Conservation (phyloP, 2,113 vertebrate genomes). For the Oplegnathus fasciatus region DNA sequence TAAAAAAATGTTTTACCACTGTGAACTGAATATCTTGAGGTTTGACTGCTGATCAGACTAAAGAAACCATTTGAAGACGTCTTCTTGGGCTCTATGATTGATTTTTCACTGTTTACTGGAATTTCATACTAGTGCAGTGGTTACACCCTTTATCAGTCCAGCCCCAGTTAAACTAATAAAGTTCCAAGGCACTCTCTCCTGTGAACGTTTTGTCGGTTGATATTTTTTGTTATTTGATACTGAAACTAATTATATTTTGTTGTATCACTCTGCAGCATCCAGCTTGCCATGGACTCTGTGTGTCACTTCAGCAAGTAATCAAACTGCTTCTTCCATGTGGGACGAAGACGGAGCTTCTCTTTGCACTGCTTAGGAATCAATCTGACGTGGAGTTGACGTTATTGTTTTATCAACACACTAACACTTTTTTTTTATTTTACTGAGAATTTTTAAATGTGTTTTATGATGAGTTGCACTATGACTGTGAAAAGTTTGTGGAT, state of each 20-base stretch:
- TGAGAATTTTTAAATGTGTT: constrained; percentile 49
- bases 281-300: constrained; percentile 75
- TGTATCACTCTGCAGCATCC: constrained; percentile 72
- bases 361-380: constrained; percentile 73
- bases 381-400: constrained; percentile 12
- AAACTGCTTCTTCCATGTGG: not conserved
- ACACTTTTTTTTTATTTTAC: constrained; percentile 52
- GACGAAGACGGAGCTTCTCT: constrained; percentile 39
- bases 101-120: no score
- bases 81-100: no score
- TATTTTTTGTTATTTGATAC: not conserved
- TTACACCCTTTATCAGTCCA: no score
- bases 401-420: constrained; percentile 58
- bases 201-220: no score
- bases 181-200: not conserved
- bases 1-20: no score
- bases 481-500: constrained; percentile 44
- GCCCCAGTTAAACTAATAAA: no score
- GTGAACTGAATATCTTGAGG: no score
- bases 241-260: not conserved
- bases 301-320: constrained; percentile 70
- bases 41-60: no score
- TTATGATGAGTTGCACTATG: constrained; percentile 70
- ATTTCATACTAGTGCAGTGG: no score
- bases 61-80: no score